A percentile compares a stretch with the other conserved stretches of the same genome.
phyloP scores from a whole-genome alignment of 2,113 vertebrate genomes.

The Recurvirostra avosetta region DNA sequence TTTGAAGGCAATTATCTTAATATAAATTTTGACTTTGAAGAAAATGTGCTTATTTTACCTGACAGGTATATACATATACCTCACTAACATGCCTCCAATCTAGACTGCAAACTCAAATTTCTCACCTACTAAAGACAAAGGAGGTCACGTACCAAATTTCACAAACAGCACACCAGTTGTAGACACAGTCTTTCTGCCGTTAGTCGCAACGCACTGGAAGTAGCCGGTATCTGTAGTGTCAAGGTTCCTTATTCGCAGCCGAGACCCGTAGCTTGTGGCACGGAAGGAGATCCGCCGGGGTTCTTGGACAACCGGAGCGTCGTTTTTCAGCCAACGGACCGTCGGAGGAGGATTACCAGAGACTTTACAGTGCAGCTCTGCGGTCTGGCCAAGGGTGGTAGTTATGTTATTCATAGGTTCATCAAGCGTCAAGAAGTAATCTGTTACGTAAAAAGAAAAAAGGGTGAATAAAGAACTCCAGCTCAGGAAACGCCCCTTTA shows the following conservation, averaged over 20 bases:
- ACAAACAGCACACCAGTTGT: slow-evolving; percentile 94
- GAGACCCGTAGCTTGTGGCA: slow-evolving; percentile 85
- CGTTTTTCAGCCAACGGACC: slow-evolving; percentile 95
- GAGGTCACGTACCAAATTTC: slow-evolving; percentile 78
- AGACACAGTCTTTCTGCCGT: slow-evolving; percentile 86
- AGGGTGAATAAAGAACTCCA: background rate
- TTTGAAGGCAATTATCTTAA: slow-evolving; percentile 1
- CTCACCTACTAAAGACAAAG: background rate
- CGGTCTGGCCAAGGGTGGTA: slow-evolving; percentile 90
- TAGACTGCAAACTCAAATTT: background rate
- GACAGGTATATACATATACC: background rate
- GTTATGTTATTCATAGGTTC: slow-evolving; percentile 99
- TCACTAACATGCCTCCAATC: background rate
- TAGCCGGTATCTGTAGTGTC: slow-evolving; percentile 98
- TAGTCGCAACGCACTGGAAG: slow-evolving; percentile 95
- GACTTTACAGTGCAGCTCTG: slow-evolving; percentile 91
- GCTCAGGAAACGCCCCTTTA: background rate
- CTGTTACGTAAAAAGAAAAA: slow-evolving; percentile 60
- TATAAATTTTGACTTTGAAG: background rate
- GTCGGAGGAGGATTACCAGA: slow-evolving; percentile 86
- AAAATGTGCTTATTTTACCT: background rate
- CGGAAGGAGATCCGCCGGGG: slow-evolving; percentile 90
- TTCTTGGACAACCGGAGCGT: slow-evolving; percentile 93
- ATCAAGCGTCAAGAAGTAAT: slow-evolving; percentile 85
- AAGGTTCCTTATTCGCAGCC: slow-evolving; percentile 92